These are phyloP conservation scores for Cryptoprocta ferox DNA, from an alignment of 2,797 vertebrate genomes.

Conservation along the genomic window DNA sequence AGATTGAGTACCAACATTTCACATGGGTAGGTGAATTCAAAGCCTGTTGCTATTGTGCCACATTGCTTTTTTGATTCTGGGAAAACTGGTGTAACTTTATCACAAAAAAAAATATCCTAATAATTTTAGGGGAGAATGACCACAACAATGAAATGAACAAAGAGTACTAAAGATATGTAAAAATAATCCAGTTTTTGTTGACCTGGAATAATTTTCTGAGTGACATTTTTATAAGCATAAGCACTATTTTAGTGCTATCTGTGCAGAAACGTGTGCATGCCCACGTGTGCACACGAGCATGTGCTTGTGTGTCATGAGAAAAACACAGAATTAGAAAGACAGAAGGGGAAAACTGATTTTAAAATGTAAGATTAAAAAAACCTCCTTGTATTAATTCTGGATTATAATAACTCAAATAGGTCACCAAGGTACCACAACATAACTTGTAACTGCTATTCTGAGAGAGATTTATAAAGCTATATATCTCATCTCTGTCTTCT, in stretches of 20 bases:
- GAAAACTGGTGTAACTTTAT: neutral
- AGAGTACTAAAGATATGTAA: neutral
- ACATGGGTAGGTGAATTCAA: neutral
- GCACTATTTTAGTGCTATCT: neutral
- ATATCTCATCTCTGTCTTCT: slow-evolving; percentile 40
- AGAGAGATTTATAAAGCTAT: slow-evolving; percentile 32
- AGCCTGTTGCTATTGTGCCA: neutral
- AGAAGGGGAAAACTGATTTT: neutral
- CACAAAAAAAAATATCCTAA: neutral
- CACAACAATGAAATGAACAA: neutral
- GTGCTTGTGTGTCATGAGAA: neutral
- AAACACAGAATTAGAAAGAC: neutral
- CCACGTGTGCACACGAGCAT: neutral
- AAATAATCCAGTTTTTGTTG: neutral
- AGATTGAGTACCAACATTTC: neutral
- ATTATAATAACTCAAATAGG: slow-evolving; percentile 25
- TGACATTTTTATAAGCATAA: neutral
- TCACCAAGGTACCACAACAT: slow-evolving; percentile 48
- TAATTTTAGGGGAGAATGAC: neutral
- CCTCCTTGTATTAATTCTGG: slow-evolving; percentile 22
- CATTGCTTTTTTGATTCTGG: neutral
- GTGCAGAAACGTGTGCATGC: neutral
- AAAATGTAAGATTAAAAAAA: neutral
- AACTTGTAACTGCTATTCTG: slow-evolving; percentile 1
- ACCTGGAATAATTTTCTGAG: neutral